Base-by-base conservation (phyloP, 2,113 vertebrate species). In the Uropsilus gracilis region DNA sequence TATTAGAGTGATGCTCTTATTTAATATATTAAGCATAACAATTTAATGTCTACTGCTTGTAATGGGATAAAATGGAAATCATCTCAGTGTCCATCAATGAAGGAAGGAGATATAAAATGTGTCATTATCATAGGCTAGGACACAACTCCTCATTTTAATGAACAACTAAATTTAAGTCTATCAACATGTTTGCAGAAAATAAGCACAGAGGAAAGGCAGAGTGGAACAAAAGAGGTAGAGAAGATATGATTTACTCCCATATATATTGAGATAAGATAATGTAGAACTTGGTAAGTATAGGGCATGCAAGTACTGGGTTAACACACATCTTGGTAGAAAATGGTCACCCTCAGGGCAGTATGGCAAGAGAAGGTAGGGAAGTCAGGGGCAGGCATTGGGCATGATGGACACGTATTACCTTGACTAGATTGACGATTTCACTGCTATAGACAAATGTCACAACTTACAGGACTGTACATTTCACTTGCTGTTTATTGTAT, bases 341-440 rank as follows among this genome's bases (percentile, higher is more conserved):
- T 9, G 16, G n/a, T 48, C 37, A 6, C n/a, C 1, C 0, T 12
- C 0, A 2, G 0, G 18, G 32, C 46, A 1, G 1, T 32, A 34
- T 6, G 48, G 6, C 8, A 4, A 3, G 46, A 57, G 57, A 9
- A 1, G 13, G 10, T 16, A 12, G 1, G 46, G 46, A 6, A 6
- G 6, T n/a, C 24, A 3, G 10, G 24, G 46, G 34, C 48, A 37
- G 6, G 37, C 37, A 16, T 8, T 42, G 28, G 28, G 66, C 48
- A 10, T 11, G 9, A 9, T 4, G 16, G n/a, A 1, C 14, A 5
- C 1, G 12, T 0, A 1, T 32, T 55, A 10, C 17, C 46, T 64
- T 34, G 37, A 9, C 3, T 8, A 32, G 44, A 12, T 42, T 37
- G 57, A 30, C 18, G 11, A 42, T 42, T 55, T 93, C 18, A 48